Percentiles rank a stretch among this genome's conserved stretches.
phyloP scores from a whole-genome alignment of 2,797 vertebrate genomes.

The Dermochelys coriacea region DNA sequence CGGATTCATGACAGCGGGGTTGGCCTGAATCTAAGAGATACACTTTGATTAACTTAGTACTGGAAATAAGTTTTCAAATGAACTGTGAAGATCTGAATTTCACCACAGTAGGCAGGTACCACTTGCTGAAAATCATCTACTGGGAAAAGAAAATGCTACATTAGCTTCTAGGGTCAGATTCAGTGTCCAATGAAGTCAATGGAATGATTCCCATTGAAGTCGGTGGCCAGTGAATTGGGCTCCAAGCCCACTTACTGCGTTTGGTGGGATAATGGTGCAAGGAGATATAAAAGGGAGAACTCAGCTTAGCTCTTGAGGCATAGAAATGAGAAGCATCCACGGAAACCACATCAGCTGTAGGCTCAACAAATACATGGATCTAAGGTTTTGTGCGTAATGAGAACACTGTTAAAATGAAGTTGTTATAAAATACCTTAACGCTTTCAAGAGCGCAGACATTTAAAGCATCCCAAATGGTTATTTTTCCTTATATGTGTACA shows the following conservation, averaged over 20 bases:
- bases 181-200: not conserved
- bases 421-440: not conserved
- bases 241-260: not conserved
- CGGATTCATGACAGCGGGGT: not conserved
- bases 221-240: not conserved
- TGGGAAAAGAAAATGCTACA: not conserved
- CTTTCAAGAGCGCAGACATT: fast-evolving
- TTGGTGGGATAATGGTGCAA: fast-evolving
- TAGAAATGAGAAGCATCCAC: fast-evolving
- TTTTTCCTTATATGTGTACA: fast-evolving
- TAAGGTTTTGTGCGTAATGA: fast-evolving
- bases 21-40: not conserved
- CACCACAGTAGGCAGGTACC: not conserved
- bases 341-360: not conserved
- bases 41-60: not conserved
- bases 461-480: not conserved
- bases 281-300: not conserved
- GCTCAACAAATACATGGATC: fast-evolving
- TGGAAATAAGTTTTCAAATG: not conserved
- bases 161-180: fast-evolving
- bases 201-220: not conserved
- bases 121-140: not conserved
- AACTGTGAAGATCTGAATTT: not conserved
- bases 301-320: fast-evolving
- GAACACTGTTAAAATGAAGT: fast-evolving